Evolutionary conservation across 2,797 vertebrate species (phyloP), one percentile per base, ranked within the genome.

Genomic region (Lophius americanus): DNA sequence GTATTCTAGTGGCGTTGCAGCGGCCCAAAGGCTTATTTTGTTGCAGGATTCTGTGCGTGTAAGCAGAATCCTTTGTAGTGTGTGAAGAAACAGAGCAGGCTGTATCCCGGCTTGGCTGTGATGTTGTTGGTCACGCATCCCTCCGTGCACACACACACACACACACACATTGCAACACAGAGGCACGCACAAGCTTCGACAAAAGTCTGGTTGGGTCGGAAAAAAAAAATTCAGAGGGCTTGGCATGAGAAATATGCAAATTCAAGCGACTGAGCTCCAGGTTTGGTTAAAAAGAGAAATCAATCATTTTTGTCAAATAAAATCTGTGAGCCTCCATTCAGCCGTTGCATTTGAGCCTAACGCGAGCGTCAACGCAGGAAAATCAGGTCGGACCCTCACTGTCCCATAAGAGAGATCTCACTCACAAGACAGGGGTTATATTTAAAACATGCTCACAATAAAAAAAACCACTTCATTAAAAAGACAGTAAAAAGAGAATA

Each of bases 31-130:
- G 86, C 81, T 88, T 85, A 77, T 83, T 88, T 88, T 68, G 79
- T 83, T 73, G 70, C 54, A 75, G 89, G 79, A 78, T 81, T 76
- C 71, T 87, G 81, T 84, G 83, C 80, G 78, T 88, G 86, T 87
- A 85, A 89, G 87, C 85, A 87, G 58, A 85, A 86, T 78, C 88
- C 81, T 87, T 89, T 90, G 84, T 85, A 85, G 75, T 84, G 77
- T 36, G 75, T 76, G 82, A 88, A 83, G 83, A 85, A 85, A 85
- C 85, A 87, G 78, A 86, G 75, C 69, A 69, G 78, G 70, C 83
- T 75, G 76, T 76, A 83, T 81, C 83, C 68, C 84, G 76, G 81
- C 78, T 83, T 68, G 81, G 81, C 81, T 76, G 73, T 72, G 81
- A 79, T 85, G 82, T 82, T 85, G 66, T 64, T 51, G 46, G 41